Evolutionary conservation across 2,797 vertebrate genomes (phyloP).

Genomic region (Naso thynnoides): DNA sequence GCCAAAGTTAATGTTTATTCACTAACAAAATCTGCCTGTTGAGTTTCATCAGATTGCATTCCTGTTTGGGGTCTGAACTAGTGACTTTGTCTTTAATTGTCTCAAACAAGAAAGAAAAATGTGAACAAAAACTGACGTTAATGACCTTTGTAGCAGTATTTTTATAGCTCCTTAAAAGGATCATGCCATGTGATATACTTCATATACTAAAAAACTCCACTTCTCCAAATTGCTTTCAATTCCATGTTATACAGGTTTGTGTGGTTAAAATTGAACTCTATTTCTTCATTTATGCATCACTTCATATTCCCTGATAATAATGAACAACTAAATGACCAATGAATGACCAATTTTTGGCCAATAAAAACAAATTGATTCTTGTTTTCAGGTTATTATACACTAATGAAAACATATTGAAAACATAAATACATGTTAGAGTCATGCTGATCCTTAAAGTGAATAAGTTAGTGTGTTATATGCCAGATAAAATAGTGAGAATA

Average conservation of each 20-base stretch:
- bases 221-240: conserved; percentile 1
- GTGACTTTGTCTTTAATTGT: conserved; percentile 12
- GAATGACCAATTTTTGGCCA: too few species aligned
- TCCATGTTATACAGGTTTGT: conserved; percentile 7
- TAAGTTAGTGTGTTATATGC: neutral
- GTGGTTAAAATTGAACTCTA: conserved; percentile 7
- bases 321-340: too few species aligned
- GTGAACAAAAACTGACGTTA: neutral
- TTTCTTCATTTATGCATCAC: conserved; percentile 12
- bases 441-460: too few species aligned
- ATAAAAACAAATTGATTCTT: too few species aligned
- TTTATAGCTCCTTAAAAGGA: neutral
- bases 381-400: too few species aligned
- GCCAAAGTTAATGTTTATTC: conserved; percentile 31
- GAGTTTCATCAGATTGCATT: conserved; percentile 18
- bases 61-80: conserved; percentile 9
- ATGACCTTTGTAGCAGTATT: neutral
- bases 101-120: neutral
- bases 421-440: too few species aligned
- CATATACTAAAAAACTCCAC: neutral
- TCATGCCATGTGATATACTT: neutral
- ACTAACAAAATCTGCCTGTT: conserved; percentile 6
- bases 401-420: too few species aligned
- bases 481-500: neutral
- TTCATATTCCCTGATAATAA: conserved; percentile 12